phyloP scores from a whole-genome alignment of 2,113 vertebrate genomes.

The Cyphomyrus discorhynchus region DNA sequence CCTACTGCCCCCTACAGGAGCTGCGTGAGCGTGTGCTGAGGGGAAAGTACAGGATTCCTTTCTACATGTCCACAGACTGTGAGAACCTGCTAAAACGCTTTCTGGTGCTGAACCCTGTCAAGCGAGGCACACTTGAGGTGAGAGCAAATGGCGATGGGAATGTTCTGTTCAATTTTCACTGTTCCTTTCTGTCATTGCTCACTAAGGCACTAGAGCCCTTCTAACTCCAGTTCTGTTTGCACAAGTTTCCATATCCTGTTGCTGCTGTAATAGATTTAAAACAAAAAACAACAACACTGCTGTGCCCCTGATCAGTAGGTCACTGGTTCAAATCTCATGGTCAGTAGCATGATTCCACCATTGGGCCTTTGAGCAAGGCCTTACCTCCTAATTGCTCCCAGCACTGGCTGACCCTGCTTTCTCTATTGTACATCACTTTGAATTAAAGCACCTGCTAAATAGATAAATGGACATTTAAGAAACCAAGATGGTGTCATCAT shows the following conservation, averaged over 20 bases:
- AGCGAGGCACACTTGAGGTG: constrained; percentile 79
- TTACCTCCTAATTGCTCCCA: background rate
- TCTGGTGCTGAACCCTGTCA: constrained; percentile 75
- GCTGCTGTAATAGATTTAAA: background rate
- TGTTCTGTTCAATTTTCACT: background rate
- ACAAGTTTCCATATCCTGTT: background rate
- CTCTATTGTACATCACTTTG: too few relatives aligned
- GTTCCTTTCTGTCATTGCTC: too few relatives aligned
- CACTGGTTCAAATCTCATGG: background rate
- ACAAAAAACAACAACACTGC: background rate
- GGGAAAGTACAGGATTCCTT: constrained; percentile 79
- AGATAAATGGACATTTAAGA: too few relatives aligned
- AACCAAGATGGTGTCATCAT: background rate
- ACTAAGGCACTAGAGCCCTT: background rate
- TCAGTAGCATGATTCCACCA: background rate
- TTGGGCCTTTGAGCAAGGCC: background rate
- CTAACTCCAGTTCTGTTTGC: background rate
- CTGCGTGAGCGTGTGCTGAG: constrained; percentile 75
- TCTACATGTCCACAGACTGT: constrained; percentile 89
- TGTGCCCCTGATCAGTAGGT: background rate
- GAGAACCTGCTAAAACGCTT: constrained; percentile 82
- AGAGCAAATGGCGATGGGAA: constrained; percentile 30
- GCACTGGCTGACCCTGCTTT: background rate
- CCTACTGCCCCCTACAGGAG: constrained; percentile 52
- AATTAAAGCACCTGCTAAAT: too few relatives aligned